Evolutionary conservation across 2,113 vertebrate genomes (phyloP).

Genomic region (Tragelaphus imberbis): DNA sequence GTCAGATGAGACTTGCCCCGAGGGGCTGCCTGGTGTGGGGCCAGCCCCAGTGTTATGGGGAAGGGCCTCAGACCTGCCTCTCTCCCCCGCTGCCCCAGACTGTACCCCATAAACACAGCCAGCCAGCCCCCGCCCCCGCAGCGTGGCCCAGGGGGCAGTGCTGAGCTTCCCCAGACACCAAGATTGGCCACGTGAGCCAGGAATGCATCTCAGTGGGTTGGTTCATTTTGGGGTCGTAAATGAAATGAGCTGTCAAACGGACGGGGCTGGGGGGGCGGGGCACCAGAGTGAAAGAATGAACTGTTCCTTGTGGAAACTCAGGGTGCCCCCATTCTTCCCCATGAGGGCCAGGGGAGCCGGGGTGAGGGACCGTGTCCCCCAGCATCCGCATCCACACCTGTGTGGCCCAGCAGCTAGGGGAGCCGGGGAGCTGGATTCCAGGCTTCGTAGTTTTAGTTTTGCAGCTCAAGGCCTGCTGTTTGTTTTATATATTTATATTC

Average conservation of each 20-base stretch:
- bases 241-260: conserved; percentile 31
- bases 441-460: conserved; percentile 52
- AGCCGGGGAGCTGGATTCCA: background rate
- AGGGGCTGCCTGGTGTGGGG: background rate
- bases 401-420: conserved; percentile 11
- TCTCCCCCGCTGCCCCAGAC: background rate
- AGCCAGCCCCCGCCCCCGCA: background rate
- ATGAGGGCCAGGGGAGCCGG: background rate
- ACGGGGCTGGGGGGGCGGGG: accelerated
- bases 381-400: conserved; percentile 4
- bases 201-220: background rate
- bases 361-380: background rate
- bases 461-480: background rate
- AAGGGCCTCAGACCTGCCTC: background rate
- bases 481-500: conserved; percentile 31
- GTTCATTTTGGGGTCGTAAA: conserved; percentile 27
- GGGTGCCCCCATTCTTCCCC: background rate
- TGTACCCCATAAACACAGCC: background rate
- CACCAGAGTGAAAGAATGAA: background rate
- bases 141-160: background rate
- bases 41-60: background rate
- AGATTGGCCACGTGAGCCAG: background rate
- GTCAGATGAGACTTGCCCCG: background rate
- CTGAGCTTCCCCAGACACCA: background rate
- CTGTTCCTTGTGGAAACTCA: background rate